Evolutionary conservation across 2,888 invertebrate genomes (phyloP), one percentile per base, ranked within the genome.

Genomic region (Dioctria linearis): DNA sequence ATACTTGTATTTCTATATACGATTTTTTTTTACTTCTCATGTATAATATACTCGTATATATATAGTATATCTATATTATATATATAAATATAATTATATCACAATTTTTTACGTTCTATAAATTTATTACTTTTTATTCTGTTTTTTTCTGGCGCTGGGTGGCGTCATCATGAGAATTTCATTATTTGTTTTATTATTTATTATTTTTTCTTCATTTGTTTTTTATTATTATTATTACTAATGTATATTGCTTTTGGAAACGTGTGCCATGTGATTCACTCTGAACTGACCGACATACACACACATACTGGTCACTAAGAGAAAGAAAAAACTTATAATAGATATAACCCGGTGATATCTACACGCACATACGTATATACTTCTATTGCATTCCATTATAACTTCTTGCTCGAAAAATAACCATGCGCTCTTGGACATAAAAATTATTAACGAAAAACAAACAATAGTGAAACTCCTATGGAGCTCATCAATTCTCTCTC

Each of bases 51-150:
- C 37, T 76, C 76, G 46, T 46, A 61, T 71, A 71, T 81, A 81
- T 81, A 81, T 75, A 76, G 61, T 80, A 75, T 73, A 78, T 76
- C 79, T 81, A 81, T 76, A 65, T 76, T 63, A 81, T 81, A 25
- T 25, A 25, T 25, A 81, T 81, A 81, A 81, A 81, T 80, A 81
- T 81, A 80, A 81, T 81, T 81, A 80, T 80, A 81, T 81, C 81
- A 81, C 81, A 81, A 63, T 79, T 81, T 80, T 75, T 75, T 80
- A 75, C 57, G 54, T 80, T 75, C 61, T 73, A 73, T 73, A 54
- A 75, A 73, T 75, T 80, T 76, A 78, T 78, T 67, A 76, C 49
- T 76, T 76, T 25, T 25, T 59, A 61, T 75, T 61, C 43, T 11
- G 46, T 61, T 61, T 61, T 61, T 25, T 25, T n/a, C 11, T 9